Base-by-base conservation (phyloP, 2,888 invertebrate species). In the Atrina japonica region DNA sequence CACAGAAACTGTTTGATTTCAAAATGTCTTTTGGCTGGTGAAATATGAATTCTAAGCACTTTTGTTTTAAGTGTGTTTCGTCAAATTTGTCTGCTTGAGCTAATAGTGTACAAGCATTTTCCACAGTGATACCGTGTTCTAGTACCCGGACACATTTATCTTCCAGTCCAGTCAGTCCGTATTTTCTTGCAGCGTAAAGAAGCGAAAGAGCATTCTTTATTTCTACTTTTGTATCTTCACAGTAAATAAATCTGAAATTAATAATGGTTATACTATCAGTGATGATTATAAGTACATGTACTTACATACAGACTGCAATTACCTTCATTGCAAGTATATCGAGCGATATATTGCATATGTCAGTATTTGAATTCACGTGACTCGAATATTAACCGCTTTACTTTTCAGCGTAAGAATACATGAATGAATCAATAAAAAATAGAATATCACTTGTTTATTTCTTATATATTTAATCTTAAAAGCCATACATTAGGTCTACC, bases 101-200 rank as follows among this genome's bases (percentile, higher is more conserved):
- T 45, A 81, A 70, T 11, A 82, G 67, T 1, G 56, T 53, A 43
- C 80, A 81, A 0, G 73, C 77, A 58, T 78, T 82, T n/a, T 63
- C 66, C 9, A 73, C 65, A n/a, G 61, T 68, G 69, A 82, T 76
- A 35, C 74, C 68, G 29, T 43, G 66, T 59, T 78, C 76, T 11
- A 82, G 63, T 7, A 53, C 66, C 35, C 74, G 66, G 11, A 76
- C 58, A 52, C 82, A 82, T 59, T 70, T 78, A 43, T 75, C 66
- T 30, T 75, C 73, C 45, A 82, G 60, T 16, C 66, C 69, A 40
- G 71, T 63, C 5, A 81, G 59, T 9, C 66, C 53, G 56, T 81
- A 82, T 52, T 79, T 82, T 63, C 77, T 71, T 25, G 79, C 74
- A 11, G 69, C 70, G 59, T 80, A 76, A 21, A 79, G 60, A 9